These are phyloP conservation scores for Drosophila rufa DNA, from an alignment of 1,140 invertebrate genomes.

Conservation along the genomic window DNA sequence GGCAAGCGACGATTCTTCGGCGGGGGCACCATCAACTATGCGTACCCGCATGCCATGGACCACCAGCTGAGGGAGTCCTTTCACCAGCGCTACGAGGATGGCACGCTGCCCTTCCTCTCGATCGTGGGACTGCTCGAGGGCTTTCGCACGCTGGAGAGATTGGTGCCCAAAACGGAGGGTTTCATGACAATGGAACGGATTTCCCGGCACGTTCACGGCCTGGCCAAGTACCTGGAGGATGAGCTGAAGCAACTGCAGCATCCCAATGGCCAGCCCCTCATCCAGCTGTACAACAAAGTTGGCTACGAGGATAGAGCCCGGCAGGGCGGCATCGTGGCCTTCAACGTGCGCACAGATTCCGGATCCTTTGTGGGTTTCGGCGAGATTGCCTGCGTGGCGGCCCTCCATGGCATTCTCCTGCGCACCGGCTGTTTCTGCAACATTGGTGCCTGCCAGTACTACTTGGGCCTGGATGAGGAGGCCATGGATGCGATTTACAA, in stretches of 20 bases:
- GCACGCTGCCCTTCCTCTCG: constrained; percentile 94
- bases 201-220: constrained; percentile 89
- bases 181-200: constrained; percentile 87
- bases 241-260: constrained; percentile 89
- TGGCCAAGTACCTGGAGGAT: constrained; percentile 91
- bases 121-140: constrained; percentile 93
- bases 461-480: constrained; percentile 89
- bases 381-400: constrained; percentile 95
- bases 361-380: constrained; percentile 94
- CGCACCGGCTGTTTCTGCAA: constrained; percentile 99
- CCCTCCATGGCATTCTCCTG: constrained; percentile 93
- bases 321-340: constrained; percentile 95
- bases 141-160: constrained; percentile 89
- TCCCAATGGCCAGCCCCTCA: constrained; percentile 89
- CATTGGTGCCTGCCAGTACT: constrained; percentile 96
- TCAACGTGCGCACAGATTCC: constrained; percentile 93
- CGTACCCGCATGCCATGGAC: constrained; percentile 89
- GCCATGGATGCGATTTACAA: constrained; percentile 92
- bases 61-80: constrained; percentile 89
- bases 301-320: constrained; percentile 87
- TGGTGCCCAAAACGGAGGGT: constrained; percentile 85
- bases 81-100: constrained; percentile 96
- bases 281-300: constrained; percentile 90
- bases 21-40: constrained; percentile 95
- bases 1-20: constrained; percentile 93